Evolutionary conservation across 1,140 invertebrate genomes (phyloP), one percentile per base, ranked within the genome.

Genomic region (Zaprionus inermis): DNA sequence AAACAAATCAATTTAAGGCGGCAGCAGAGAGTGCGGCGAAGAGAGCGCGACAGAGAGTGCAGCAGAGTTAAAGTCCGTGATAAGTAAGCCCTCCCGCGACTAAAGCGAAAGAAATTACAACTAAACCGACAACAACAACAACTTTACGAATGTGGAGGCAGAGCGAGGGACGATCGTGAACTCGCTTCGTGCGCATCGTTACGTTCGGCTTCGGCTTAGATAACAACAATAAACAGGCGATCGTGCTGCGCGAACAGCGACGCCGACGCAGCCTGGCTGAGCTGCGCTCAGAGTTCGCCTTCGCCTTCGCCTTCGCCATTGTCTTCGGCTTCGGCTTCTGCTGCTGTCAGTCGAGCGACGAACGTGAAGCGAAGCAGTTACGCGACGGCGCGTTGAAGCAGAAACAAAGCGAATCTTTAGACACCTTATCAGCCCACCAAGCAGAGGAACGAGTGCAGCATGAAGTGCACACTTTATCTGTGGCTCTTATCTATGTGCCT

Each of bases 1-100:
- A 81, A 89, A 89, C 81, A 89, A 89, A 81, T 89, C 81, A 89
- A 89, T 89, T 89, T 69, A 78, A 78, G 61, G 10, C 34, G 41
- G 55, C 16, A 18, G 18, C 36, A n/a, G 76, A 57, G 72, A 76
- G 76, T 82, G 82, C 67, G 68, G 44, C 54, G 28, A 64, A 67
- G 76, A 28, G 28, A 32, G 30, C 6, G 30, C 6, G 7, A 5
- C 36, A 16, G 38, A 57, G 72, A 77, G 72, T 82, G 82, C 67
- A 75, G 44, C 54, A 36, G 67, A 67, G 76, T 73, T 69, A 56
- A 79, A 76, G 69, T 60, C 80, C 89, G 83, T 88, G 83, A 88
- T 88, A 88, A 89, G 71, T 72, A 60, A 65, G 55, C 34, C 10
- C 34, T 52, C 46, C 16, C 22, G 30, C 67, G 63, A 20, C 49